Evolutionary conservation across 2,113 vertebrate genomes (phyloP).

Genomic region (Lycocorax pyrrhopterus): DNA sequence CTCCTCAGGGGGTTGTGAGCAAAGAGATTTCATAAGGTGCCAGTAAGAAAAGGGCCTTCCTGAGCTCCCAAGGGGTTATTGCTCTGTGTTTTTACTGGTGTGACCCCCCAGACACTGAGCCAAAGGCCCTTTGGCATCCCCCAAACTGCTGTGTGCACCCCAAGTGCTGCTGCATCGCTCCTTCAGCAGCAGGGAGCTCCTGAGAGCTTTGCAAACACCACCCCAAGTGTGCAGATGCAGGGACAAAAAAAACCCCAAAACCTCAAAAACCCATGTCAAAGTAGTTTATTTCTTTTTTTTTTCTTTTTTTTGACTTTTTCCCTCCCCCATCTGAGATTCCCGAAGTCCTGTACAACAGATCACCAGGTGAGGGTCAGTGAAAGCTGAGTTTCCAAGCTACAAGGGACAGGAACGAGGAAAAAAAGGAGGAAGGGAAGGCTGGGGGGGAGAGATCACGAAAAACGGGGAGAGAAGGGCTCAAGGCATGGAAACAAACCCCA

Average conservation of each 20-base stretch:
- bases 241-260: neutral
- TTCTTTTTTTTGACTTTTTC: neutral
- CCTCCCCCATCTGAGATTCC: neutral
- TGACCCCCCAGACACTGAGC: fast-evolving
- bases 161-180: neutral
- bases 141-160: fast-evolving
- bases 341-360: slow-evolving; percentile 29
- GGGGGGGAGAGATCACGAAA: neutral
- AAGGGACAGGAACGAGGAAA: neutral
- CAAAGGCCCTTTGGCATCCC: neutral
- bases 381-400: neutral
- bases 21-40: neutral
- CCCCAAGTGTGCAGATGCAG: neutral
- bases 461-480: neutral
- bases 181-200: neutral
- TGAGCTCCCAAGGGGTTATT: neutral
- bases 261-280: neutral
- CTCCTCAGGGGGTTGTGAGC: neutral
- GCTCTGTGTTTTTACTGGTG: fast-evolving
- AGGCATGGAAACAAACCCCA: neutral
- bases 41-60: neutral
- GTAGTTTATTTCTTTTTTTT: slow-evolving; percentile 20
- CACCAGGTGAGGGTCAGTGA: neutral
- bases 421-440: neutral
- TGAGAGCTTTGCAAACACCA: neutral